A percentile compares a stretch with the other conserved stretches of the same genome.
These are phyloP conservation scores for Monochamus alternatus DNA, from an alignment of 2,888 invertebrate genomes.

Conservation along the genomic window DNA sequence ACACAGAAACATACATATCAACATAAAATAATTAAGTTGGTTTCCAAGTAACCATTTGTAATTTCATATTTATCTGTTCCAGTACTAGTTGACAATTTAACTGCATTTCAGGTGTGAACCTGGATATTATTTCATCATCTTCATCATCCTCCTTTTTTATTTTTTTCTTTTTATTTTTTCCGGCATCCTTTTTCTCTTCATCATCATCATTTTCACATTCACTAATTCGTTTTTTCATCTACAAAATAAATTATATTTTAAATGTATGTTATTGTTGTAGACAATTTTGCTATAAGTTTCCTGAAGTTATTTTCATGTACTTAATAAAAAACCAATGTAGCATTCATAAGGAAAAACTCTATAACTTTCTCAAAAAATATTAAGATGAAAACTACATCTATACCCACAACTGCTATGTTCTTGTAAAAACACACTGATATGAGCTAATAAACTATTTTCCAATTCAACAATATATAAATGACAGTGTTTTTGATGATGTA, in stretches of 20 bases:
- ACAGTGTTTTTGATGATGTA: too few relatives aligned
- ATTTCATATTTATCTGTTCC: constrained; percentile 86
- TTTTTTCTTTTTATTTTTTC: constrained; percentile 66
- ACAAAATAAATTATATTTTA: constrained; percentile 45
- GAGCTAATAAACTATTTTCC: too few relatives aligned
- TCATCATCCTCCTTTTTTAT: constrained; percentile 70
- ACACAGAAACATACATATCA: too few relatives aligned
- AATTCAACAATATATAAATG: too few relatives aligned
- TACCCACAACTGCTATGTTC: too few relatives aligned
- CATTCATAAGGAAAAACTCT: too few relatives aligned
- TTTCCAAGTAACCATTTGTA: constrained; percentile 82
- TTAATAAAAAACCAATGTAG: too few relatives aligned
- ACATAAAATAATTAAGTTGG: constrained; percentile 66
- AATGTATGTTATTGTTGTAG: constrained; percentile 11
- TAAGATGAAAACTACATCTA: too few relatives aligned
- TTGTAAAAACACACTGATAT: too few relatives aligned
- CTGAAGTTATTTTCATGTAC: not conserved
- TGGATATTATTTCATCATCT: constrained; percentile 67
- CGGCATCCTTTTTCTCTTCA: constrained; percentile 59
- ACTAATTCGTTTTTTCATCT: constrained; percentile 70
- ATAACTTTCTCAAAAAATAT: too few relatives aligned
- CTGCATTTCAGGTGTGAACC: constrained; percentile 77
- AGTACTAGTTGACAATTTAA: constrained; percentile 83
- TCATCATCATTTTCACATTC: constrained; percentile 74
- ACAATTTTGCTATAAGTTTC: not conserved